A percentile compares a stretch with the other conserved stretches of the same genome.
Conservation (phyloP, 2,797 vertebrate genomes). For the Gallirallus australis region DNA sequence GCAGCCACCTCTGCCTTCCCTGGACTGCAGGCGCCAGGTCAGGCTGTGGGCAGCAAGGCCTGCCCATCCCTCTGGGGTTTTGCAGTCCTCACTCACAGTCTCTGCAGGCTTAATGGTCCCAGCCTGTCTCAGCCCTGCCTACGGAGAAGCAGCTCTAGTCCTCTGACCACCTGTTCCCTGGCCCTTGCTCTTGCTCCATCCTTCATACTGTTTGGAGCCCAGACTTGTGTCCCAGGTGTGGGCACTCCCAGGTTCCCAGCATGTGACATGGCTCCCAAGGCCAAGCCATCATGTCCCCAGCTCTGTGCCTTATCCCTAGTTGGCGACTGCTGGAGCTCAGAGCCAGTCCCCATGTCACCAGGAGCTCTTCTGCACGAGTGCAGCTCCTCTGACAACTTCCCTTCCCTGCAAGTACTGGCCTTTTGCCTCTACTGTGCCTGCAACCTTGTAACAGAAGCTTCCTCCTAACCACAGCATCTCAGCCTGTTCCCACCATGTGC, state of each 20-base stretch:
- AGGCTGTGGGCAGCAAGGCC: background rate
- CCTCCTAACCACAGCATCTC: background rate
- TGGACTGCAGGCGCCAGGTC: too few species aligned
- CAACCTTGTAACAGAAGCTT: background rate
- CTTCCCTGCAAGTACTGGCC: background rate
- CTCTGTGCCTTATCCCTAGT: background rate
- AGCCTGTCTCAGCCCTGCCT: background rate
- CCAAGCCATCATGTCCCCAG: background rate
- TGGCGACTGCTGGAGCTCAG: background rate
- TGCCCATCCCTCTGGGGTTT: background rate
- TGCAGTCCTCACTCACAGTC: background rate
- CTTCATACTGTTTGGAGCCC: background rate
- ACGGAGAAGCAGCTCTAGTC: background rate
- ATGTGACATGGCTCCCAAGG: background rate
- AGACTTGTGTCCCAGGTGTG: background rate
- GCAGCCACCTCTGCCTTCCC: background rate
- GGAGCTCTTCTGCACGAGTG: background rate
- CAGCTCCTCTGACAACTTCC: background rate
- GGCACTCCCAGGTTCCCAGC: background rate
- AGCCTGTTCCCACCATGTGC: fast-evolving
- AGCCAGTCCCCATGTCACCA: background rate
- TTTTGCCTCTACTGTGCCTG: background rate
- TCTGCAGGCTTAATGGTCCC: background rate
- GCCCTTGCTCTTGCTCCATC: background rate
- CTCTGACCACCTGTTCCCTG: background rate